A percentile compares a stretch with the other conserved stretches of the same genome.
Conservation (phyloP, 2,888 invertebrate genomes). For the Chorisops tibialis region DNA sequence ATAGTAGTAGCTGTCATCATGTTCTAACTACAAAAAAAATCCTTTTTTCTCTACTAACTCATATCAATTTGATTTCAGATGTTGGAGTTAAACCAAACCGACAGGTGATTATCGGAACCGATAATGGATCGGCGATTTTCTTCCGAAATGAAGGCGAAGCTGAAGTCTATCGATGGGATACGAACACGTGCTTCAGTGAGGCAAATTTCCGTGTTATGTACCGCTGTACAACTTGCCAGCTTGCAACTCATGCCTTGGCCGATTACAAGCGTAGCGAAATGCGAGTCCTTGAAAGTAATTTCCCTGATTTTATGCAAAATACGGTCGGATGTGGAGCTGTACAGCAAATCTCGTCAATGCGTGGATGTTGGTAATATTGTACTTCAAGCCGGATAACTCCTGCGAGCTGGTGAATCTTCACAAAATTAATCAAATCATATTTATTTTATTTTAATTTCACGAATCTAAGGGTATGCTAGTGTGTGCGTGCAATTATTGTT, state of each 20-base stretch:
- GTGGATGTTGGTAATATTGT: constrained; percentile 33
- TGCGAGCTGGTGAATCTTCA: too few species aligned
- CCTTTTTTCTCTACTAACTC: background rate
- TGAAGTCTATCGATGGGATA: constrained; percentile 61
- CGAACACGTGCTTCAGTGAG: constrained; percentile 50
- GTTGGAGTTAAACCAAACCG: constrained; percentile 59
- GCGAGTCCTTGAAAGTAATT: constrained; percentile 62
- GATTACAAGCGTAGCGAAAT: constrained; percentile 58
- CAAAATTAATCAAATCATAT: too few species aligned
- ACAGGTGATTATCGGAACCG: constrained; percentile 62
- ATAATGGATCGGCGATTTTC: constrained; percentile 59
- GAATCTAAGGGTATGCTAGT: background rate
- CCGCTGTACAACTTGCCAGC: constrained; percentile 54
- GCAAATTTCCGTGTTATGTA: constrained; percentile 57
- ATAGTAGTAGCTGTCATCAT: too few species aligned
- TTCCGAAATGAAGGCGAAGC: constrained; percentile 60
- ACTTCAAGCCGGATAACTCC: background rate
- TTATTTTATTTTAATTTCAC: too few species aligned
- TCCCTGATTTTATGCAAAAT: constrained; percentile 61
- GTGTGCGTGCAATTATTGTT: background rate
- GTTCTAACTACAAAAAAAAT: background rate
- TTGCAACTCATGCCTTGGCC: constrained; percentile 60
- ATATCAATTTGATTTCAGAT: constrained; percentile 43
- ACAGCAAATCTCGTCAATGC: constrained; percentile 53
- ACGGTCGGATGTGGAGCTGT: constrained; percentile 62